These are phyloP conservation scores for Burhinus oedicnemus DNA, from an alignment of 2,113 vertebrate genomes.

Conservation along the genomic window DNA sequence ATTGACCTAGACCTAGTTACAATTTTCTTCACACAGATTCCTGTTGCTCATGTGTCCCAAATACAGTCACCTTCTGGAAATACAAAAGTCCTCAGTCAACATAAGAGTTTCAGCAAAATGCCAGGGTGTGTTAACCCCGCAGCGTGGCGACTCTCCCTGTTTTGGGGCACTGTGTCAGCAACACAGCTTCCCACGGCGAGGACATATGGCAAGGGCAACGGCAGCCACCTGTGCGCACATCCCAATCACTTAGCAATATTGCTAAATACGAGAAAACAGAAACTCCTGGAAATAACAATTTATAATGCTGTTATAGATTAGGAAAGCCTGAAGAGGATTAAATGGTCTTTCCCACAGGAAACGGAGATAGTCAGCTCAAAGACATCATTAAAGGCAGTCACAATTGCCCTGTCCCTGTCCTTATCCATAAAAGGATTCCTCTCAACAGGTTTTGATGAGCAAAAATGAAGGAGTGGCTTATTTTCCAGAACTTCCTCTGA, in stretches of 20 bases:
- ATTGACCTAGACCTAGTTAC: background rate
- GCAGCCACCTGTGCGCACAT: background rate
- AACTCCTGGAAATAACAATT: background rate
- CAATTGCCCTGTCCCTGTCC: accelerated
- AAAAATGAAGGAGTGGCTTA: background rate
- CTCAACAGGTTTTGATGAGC: background rate
- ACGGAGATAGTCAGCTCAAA: background rate
- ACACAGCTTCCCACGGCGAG: background rate
- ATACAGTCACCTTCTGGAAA: background rate
- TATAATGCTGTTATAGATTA: background rate
- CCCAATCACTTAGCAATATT: background rate
- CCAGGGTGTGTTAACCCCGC: background rate
- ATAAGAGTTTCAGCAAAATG: background rate
- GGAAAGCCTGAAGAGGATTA: background rate
- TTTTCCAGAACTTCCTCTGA: background rate
- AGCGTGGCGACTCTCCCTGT: background rate
- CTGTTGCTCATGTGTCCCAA: background rate
- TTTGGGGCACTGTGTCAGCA: background rate
- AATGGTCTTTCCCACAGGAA: background rate
- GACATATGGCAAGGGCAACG: background rate
- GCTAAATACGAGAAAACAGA: background rate
- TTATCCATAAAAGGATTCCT: background rate
- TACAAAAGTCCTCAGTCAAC: background rate
- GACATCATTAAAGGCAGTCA: background rate
- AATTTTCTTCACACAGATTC: background rate